Percentiles rank a stretch among this genome's conserved stretches.
Conservation (phyloP, 1,140 invertebrate genomes). For the Leptinotarsa defecta region DNA sequence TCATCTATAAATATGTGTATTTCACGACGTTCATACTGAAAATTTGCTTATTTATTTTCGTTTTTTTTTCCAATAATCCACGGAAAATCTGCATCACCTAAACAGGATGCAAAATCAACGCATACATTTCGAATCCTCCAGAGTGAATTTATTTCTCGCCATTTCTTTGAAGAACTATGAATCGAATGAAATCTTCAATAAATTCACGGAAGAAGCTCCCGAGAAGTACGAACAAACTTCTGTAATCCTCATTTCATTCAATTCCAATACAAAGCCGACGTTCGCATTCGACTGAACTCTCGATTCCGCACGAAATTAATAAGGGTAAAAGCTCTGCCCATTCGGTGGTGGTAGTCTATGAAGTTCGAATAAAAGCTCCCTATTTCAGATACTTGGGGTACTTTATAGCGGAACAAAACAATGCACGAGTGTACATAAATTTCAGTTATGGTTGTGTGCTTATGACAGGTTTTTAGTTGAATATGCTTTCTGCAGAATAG, state of each 20-base stretch:
- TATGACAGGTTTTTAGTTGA: conserved; percentile 3
- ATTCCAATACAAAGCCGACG: neutral
- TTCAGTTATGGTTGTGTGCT: neutral
- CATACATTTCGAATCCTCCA: too few species aligned
- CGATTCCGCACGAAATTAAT: neutral
- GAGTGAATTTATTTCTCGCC: too few species aligned
- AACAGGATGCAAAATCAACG: too few species aligned
- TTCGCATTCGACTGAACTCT: neutral
- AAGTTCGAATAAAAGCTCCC: conserved; percentile 1
- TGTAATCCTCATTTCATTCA: neutral
- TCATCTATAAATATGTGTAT: too few species aligned
- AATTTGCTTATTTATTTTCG: too few species aligned
- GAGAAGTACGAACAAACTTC: too few species aligned
- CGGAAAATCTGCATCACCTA: too few species aligned
- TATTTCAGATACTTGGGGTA: conserved; percentile 1
- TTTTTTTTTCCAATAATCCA: too few species aligned
- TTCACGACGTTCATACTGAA: too few species aligned
- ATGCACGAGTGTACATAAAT: conserved; percentile 3
- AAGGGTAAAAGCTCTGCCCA: neutral
- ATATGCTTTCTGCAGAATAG: neutral
- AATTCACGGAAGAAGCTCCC: too few species aligned
- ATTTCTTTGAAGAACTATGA: too few species aligned
- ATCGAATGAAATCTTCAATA: too few species aligned
- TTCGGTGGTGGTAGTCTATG: conserved; percentile 2
- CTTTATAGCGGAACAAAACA: conserved; percentile 1